Conservation (phyloP, 2,113 vertebrate species). For the Scophthalmus maximus region DNA sequence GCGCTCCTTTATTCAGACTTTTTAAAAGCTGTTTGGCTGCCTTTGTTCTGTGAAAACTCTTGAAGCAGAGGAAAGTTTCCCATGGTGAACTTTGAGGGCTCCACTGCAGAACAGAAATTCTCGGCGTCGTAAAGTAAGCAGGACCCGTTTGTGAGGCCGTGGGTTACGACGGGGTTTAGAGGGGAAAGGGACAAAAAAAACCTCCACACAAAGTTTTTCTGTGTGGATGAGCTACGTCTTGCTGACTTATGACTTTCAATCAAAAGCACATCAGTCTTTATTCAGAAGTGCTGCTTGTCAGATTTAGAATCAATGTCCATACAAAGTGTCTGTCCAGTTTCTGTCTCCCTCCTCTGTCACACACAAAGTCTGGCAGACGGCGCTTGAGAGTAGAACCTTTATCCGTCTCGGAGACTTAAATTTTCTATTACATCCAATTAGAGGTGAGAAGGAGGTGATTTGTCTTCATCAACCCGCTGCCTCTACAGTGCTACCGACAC, state of each 20-base stretch:
- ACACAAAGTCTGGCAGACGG: neutral
- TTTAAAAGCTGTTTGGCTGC: slow-evolving; percentile 70
- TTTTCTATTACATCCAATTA: slow-evolving; percentile 68
- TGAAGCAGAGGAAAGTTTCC: slow-evolving; percentile 70
- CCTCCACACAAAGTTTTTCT: slow-evolving; percentile 33
- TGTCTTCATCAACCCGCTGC: slow-evolving; percentile 70
- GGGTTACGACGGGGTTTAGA: slow-evolving; percentile 22
- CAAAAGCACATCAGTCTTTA: slow-evolving; percentile 26
- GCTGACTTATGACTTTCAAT: slow-evolving; percentile 29
- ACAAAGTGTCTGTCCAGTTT: neutral
- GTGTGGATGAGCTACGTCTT: slow-evolving; percentile 14
- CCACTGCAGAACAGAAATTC: slow-evolving; percentile 47
- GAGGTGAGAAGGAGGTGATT: slow-evolving; percentile 60
- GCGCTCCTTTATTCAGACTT: slow-evolving; percentile 73
- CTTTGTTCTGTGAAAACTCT: slow-evolving; percentile 66
- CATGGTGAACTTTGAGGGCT: slow-evolving; percentile 68
- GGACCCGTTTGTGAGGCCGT: slow-evolving; percentile 46
- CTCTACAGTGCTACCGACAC: slow-evolving; percentile 25
- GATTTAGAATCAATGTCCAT: slow-evolving; percentile 32
- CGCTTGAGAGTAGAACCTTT: slow-evolving; percentile 36
- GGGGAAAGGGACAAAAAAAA: slow-evolving; percentile 13
- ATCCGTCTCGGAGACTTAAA: slow-evolving; percentile 55
- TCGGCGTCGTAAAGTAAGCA: slow-evolving; percentile 34
- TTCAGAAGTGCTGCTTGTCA: slow-evolving; percentile 26
- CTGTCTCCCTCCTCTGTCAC: slow-evolving; percentile 5